Conservation (phyloP, 2,888 invertebrate species). For the Rhamnusium bicolor region DNA sequence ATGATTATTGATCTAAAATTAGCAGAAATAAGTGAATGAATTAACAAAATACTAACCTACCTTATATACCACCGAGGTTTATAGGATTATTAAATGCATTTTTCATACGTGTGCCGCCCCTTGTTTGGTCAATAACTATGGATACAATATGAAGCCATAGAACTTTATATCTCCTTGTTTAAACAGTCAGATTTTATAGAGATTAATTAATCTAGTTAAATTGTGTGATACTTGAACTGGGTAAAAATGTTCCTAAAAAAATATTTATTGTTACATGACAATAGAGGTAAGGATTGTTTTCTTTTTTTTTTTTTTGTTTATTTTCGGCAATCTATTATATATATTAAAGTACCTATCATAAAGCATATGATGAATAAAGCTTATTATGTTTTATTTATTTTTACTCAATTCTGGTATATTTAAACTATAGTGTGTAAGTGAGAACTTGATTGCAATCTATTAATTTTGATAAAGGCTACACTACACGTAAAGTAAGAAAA, state of each 20-base stretch:
- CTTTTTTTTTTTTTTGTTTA: no score
- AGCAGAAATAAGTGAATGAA: conserved; percentile 2
- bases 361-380: no score
- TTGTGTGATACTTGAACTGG: neutral
- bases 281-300: conserved; percentile 48
- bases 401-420: no score
- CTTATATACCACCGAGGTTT: neutral
- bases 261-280: conserved; percentile 54
- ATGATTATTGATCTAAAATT: conserved; percentile 33
- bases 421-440: no score
- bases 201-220: conserved; percentile 8
- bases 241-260: conserved; percentile 53
- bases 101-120: conserved; percentile 39
- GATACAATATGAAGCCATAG: conserved; percentile 24
- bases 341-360: no score
- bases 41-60: conserved; percentile 13
- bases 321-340: no score
- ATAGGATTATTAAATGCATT: conserved; percentile 29
- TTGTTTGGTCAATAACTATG: conserved; percentile 47
- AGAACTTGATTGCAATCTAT: no score
- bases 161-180: conserved; percentile 9
- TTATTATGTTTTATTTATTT: no score
- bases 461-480: no score
- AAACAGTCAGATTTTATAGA: conserved; percentile 1
- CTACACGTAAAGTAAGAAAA: no score